Evolutionary conservation across 2,888 invertebrate species (phyloP).

Genomic region (Bugulina stolonifera): DNA sequence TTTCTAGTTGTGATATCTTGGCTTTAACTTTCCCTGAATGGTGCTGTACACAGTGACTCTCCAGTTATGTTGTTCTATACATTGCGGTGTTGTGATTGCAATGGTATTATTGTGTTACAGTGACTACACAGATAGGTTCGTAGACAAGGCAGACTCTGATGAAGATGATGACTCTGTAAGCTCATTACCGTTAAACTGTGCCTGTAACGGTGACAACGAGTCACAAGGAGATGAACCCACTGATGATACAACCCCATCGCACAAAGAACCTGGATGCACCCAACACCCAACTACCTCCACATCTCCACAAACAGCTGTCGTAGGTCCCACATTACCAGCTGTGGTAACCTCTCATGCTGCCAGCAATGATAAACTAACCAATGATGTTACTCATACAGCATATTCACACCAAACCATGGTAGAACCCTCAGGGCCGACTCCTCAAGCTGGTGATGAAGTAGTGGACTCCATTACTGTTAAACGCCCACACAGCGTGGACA

Average conservation of each 20-base stretch:
- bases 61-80: too few species aligned
- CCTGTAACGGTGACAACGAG: not conserved
- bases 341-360: not conserved
- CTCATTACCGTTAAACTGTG: not conserved
- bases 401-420: not conserved
- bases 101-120: too few species aligned
- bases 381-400: not conserved
- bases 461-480: not conserved
- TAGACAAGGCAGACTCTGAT: conserved; percentile 50
- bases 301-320: too few species aligned
- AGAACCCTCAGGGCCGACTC: not conserved
- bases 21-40: too few species aligned
- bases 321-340: too few species aligned
- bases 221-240: not conserved
- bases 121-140: conserved; percentile 86
- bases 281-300: too few species aligned
- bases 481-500: not conserved
- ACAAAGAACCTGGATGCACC: too few species aligned
- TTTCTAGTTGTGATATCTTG: too few species aligned
- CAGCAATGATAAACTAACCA: not conserved
- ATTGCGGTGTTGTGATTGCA: too few species aligned
- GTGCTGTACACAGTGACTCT: too few species aligned
- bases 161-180: not conserved
- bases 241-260: not conserved
- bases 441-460: not conserved